A percentile compares a stretch with the other conserved stretches of the same genome.
Conservation (phyloP, 2,113 vertebrate species). For the Nothoprocta perdicaria region DNA sequence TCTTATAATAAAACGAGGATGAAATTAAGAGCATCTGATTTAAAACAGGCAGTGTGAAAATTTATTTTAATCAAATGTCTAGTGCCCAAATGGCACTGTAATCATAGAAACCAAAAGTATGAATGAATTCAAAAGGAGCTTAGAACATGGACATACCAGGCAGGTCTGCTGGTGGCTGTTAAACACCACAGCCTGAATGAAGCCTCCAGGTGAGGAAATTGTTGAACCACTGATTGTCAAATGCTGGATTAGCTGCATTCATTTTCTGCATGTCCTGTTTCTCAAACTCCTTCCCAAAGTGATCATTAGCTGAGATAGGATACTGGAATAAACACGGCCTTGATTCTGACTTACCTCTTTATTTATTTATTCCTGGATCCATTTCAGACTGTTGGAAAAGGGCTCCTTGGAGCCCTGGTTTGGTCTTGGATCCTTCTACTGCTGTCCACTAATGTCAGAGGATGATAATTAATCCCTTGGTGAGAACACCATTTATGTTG, state of each 20-base stretch:
- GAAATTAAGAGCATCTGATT: neutral
- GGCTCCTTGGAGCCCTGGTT: neutral
- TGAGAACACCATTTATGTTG: neutral
- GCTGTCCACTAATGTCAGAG: neutral
- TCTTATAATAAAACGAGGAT: neutral
- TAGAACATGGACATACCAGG: neutral
- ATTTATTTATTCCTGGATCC: neutral
- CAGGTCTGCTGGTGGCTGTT: neutral
- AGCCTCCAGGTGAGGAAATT: neutral
- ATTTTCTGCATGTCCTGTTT: neutral
- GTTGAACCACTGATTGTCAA: neutral
- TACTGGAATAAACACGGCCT: neutral
- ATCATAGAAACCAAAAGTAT: neutral
- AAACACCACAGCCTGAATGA: neutral
- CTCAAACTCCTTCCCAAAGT: neutral
- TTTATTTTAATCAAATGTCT: neutral
- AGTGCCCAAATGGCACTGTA: rapidly evolving
- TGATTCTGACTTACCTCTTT: rapidly evolving
- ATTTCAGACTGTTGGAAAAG: neutral
- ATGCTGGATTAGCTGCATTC: neutral
- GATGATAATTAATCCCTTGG: neutral
- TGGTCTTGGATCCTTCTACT: neutral
- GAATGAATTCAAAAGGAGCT: neutral
- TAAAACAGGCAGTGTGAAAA: neutral
- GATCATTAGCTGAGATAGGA: neutral